These are phyloP conservation scores for Quadroppia sp. DNA, from an alignment of 2,888 invertebrate species.

Conservation along the genomic window DNA sequence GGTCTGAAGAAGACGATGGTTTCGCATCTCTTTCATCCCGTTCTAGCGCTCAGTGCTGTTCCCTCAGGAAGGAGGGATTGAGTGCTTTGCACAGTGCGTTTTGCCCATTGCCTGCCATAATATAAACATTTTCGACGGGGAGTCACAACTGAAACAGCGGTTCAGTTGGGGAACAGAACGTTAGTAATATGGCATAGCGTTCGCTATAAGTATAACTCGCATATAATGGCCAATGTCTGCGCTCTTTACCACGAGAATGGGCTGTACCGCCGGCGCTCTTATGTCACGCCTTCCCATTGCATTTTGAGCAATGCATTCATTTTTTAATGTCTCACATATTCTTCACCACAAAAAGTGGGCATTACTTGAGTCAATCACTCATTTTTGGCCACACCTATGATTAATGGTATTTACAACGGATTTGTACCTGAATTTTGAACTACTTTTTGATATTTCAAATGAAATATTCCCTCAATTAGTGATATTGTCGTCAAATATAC, in stretches of 20 bases:
- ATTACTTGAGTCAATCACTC: neutral
- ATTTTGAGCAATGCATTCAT: neutral
- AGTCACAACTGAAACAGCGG: neutral
- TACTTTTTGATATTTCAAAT: no score
- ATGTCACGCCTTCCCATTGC: neutral
- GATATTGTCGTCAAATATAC: no score
- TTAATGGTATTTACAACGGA: neutral
- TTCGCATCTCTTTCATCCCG: slow-evolving; percentile 18
- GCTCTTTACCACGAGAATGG: neutral
- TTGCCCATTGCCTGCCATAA: neutral
- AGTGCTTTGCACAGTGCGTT: neutral
- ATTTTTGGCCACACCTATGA: slow-evolving; percentile 10
- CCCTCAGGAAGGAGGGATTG: slow-evolving; percentile 11
- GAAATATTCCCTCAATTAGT: no score
- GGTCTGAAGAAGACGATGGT: slow-evolving; percentile 12
- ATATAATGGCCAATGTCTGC: neutral
- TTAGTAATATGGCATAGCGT: neutral
- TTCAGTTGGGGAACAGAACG: neutral
- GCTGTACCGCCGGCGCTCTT: neutral
- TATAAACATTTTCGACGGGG: neutral
- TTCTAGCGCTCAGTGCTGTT: neutral
- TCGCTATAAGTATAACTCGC: neutral
- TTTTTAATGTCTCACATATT: slow-evolving; percentile 4
- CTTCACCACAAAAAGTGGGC: slow-evolving; percentile 13
- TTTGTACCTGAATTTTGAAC: no score